Evolutionary conservation across 2,113 vertebrate genomes (phyloP).

Genomic region (Tringa solitaria): DNA sequence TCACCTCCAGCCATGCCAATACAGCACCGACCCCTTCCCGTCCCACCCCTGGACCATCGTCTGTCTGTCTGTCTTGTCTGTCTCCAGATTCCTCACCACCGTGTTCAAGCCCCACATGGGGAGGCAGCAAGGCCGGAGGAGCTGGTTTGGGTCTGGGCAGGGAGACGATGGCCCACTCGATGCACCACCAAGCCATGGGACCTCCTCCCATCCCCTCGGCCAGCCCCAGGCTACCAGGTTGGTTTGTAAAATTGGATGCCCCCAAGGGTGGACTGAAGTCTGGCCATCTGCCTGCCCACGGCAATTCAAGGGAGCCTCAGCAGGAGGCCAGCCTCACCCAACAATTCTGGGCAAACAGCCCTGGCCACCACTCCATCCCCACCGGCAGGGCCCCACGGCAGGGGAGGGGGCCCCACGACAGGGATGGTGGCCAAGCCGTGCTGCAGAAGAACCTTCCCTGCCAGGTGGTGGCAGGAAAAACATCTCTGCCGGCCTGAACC

Average conservation of each 20-base stretch:
- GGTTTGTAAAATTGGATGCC: neutral
- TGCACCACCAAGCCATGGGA: fast-evolving
- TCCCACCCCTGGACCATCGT: neutral
- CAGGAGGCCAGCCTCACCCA: neutral
- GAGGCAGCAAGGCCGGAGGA: neutral
- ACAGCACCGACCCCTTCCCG: fast-evolving
- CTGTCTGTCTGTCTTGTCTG: neutral
- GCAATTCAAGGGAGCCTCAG: neutral
- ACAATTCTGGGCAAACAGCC: neutral
- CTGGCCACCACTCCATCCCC: fast-evolving
- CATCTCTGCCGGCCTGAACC: neutral
- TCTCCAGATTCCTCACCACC: neutral
- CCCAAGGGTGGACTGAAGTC: neutral
- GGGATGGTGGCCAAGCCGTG: fast-evolving
- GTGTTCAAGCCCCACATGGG: neutral
- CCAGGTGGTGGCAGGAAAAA: fast-evolving
- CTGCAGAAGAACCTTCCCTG: neutral
- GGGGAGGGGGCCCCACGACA: neutral
- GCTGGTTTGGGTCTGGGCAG: neutral
- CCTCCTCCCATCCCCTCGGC: neutral
- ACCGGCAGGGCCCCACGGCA: neutral
- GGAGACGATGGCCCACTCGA: neutral
- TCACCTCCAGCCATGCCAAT: neutral
- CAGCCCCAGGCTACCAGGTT: neutral
- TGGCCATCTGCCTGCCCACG: neutral